Conservation (phyloP, 2,888 invertebrate species). For the Eugnorisma glareosa region DNA sequence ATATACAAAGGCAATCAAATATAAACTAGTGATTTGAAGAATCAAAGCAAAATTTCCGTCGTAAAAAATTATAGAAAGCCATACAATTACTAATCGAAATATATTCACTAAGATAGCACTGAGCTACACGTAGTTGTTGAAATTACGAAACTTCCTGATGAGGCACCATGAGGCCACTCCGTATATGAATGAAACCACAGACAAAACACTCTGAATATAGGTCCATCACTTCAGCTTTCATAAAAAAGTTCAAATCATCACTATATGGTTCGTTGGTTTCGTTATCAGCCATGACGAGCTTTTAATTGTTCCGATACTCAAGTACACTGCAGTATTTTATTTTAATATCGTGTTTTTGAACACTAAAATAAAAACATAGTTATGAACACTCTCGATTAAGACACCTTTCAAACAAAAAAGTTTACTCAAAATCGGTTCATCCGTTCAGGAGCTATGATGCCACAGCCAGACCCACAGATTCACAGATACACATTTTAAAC, state of each 20-base stretch:
- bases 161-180: constrained; percentile 42
- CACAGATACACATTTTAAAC: neutral
- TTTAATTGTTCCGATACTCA: neutral
- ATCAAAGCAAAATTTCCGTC: no score
- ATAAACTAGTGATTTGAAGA: neutral
- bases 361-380: neutral
- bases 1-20: neutral
- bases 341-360: neutral
- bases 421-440: neutral
- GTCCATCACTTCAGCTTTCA: neutral
- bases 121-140: constrained; percentile 38
- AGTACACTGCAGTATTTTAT: neutral
- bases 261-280: neutral
- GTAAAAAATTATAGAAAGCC: neutral
- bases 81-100: neutral
- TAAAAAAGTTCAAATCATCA: neutral
- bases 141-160: constrained; percentile 31
- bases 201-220: neutral
- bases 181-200: constrained; percentile 16
- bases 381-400: neutral
- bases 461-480: neutral
- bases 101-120: constrained; percentile 20
- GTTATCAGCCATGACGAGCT: neutral
- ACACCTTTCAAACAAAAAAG: neutral
- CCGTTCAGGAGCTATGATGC: neutral